Evolutionary conservation across 1,140 invertebrate species (phyloP).

Genomic region (Eumeta japonica): DNA sequence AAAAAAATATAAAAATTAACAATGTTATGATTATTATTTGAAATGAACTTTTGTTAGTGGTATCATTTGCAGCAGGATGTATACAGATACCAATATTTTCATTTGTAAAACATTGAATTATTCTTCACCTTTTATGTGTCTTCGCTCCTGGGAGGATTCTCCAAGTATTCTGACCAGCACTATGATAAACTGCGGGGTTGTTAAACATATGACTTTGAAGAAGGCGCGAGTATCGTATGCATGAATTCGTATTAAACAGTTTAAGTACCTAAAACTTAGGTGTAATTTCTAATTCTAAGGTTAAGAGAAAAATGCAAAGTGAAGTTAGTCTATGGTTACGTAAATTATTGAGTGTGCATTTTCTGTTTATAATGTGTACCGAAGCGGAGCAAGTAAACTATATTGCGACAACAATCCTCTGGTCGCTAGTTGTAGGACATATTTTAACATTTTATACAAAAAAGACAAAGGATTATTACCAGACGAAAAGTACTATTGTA

Average conservation of each 20-base stretch:
- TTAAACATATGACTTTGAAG: slow-evolving; percentile 6
- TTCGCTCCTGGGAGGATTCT: too few relatives aligned
- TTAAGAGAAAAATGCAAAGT: slow-evolving; percentile 25
- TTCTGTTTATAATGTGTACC: slow-evolving; percentile 39
- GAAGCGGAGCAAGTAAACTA: slow-evolving; percentile 29
- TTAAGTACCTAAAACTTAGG: slow-evolving; percentile 47
- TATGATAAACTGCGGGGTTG: not conserved
- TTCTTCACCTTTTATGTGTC: too few relatives aligned
- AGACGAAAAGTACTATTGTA: slow-evolving; percentile 53
- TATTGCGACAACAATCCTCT: slow-evolving; percentile 27
- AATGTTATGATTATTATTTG: too few relatives aligned
- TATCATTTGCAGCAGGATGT: too few relatives aligned
- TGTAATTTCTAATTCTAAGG: slow-evolving; percentile 43
- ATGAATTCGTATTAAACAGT: slow-evolving; percentile 32
- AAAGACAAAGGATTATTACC: slow-evolving; percentile 46
- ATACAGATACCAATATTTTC: too few relatives aligned
- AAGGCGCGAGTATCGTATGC: slow-evolving; percentile 30
- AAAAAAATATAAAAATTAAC: too few relatives aligned
- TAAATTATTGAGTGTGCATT: slow-evolving; percentile 55
- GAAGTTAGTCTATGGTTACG: slow-evolving; percentile 48
- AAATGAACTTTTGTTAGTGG: too few relatives aligned
- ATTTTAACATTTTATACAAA: slow-evolving; percentile 55
- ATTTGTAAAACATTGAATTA: too few relatives aligned
- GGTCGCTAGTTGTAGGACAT: slow-evolving; percentile 47
- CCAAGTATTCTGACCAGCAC: too few relatives aligned